Conservation (phyloP, 2,797 vertebrate genomes). For the Schizopygopsis pylzovi region DNA sequence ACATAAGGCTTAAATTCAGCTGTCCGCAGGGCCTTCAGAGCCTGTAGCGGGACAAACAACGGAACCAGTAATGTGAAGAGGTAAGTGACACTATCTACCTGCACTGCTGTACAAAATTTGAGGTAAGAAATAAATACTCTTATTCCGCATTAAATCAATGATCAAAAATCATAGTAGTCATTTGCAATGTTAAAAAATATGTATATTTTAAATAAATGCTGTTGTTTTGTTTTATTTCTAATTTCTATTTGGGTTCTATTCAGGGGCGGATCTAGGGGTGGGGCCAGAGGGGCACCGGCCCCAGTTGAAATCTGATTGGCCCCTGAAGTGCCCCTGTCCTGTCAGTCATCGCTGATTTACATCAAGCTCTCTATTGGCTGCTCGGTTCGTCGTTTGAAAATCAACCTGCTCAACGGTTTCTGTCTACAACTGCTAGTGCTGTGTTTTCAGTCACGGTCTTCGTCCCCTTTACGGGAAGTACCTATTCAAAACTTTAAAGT, state of each 20-base stretch:
- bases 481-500: no score
- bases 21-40: conserved; percentile 89
- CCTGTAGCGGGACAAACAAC: conserved; percentile 73
- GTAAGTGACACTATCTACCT: neutral
- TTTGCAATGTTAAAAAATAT: neutral
- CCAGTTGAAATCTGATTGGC: no score
- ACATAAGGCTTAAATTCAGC: conserved; percentile 94
- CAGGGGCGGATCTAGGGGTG: neutral
- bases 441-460: no score
- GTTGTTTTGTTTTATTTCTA: neutral
- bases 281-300: no score
- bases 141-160: neutral
- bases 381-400: no score
- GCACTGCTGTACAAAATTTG: neutral
- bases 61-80: neutral
- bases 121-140: neutral
- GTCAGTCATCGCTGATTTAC: no score
- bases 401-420: no score
- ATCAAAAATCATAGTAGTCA: neutral
- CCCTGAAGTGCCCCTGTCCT: no score
- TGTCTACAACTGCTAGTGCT: no score
- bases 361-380: no score
- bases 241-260: neutral
- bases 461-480: no score
- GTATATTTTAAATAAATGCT: neutral